A percentile compares a stretch with the other conserved stretches of the same genome.
phyloP scores from a whole-genome alignment of 2,797 vertebrate genomes.

The Galago senegalensis region DNA sequence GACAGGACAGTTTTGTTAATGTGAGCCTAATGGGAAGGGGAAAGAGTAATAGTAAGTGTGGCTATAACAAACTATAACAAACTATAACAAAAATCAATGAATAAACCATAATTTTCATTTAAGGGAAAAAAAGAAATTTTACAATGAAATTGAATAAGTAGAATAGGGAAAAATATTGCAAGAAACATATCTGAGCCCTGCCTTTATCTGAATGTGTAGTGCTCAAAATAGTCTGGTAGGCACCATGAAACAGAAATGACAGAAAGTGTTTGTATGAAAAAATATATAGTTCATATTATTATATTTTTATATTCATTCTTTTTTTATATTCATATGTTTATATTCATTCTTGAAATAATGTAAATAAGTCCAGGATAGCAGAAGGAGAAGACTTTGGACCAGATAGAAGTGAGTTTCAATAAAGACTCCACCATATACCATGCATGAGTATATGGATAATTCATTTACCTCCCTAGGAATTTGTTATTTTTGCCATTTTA shows the following conservation, averaged over 20 bases:
- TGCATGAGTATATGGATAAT: neutral
- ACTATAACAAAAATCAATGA: slow-evolving; percentile 58
- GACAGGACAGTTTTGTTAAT: slow-evolving; percentile 52
- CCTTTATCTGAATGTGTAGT: slow-evolving; percentile 37
- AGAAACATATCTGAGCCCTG: neutral
- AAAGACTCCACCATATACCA: neutral
- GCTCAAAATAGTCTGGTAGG: neutral
- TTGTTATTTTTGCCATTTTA: slow-evolving; percentile 28
- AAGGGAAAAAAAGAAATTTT: neutral
- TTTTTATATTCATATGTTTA: no score
- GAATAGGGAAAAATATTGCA: slow-evolving; percentile 54
- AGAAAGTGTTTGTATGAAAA: neutral
- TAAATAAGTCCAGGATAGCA: neutral
- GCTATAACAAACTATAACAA: no score
- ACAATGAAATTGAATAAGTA: slow-evolving; percentile 48
- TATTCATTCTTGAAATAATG: neutral
- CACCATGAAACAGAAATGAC: neutral
- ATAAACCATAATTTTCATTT: slow-evolving; percentile 13
- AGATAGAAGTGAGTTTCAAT: neutral
- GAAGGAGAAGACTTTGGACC: neutral
- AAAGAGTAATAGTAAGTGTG: slow-evolving; percentile 32
- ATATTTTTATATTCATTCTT: no score
- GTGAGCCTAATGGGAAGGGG: neutral
- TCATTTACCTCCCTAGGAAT: neutral
- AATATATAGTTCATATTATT: neutral